Evolutionary conservation across 2,797 vertebrate species (phyloP).

Genomic region (Naso thynnoides): DNA sequence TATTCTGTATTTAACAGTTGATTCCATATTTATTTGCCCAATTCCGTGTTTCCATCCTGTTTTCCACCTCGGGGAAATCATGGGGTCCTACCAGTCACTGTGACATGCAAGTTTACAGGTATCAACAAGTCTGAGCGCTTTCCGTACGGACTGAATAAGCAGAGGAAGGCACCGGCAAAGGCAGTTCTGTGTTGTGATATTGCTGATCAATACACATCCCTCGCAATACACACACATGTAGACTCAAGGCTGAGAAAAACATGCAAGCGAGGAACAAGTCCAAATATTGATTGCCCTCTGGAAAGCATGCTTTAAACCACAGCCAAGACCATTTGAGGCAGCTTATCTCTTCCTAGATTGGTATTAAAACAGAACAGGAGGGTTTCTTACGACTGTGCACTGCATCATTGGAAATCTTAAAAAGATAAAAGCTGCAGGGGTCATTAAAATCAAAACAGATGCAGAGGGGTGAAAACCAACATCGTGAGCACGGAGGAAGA

Average conservation of each 20-base stretch:
- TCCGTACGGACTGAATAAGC: background rate
- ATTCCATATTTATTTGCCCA: too few species aligned
- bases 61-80: too few species aligned
- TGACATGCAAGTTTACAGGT: conserved; percentile 9
- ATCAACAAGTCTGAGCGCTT: conserved; percentile 10
- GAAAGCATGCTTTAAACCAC: background rate
- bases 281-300: background rate
- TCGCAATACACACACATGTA: background rate
- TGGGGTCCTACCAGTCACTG: too few species aligned
- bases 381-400: background rate
- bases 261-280: background rate
- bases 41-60: too few species aligned
- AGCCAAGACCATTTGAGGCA: background rate
- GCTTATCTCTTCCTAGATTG: background rate
- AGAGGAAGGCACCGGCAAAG: background rate
- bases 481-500: too few species aligned
- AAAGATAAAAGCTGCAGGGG: background rate
- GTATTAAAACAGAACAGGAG: background rate
- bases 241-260: background rate
- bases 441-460: background rate
- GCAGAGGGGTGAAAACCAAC: background rate
- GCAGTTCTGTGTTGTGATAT: background rate
- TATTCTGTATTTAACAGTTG: too few species aligned
- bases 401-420: background rate
- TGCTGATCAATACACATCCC: background rate